phyloP scores from a whole-genome alignment of 2,888 invertebrate species.

The Dryocosmus kuriphilus region DNA sequence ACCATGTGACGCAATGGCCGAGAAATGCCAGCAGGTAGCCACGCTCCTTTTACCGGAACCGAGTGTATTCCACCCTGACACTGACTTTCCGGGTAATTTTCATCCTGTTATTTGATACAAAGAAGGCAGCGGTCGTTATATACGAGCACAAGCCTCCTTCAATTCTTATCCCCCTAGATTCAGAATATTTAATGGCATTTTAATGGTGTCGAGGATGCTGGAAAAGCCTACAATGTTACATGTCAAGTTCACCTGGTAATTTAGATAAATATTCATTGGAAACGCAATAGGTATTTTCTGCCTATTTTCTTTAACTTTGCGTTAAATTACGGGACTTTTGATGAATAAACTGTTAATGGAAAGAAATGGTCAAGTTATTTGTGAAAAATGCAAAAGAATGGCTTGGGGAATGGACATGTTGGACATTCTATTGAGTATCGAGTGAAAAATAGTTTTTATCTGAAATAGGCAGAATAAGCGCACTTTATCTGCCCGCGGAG shows the following conservation, averaged over 20 bases:
- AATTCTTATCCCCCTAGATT: not conserved
- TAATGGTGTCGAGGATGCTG: conserved; percentile 5
- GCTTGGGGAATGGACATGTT: not conserved
- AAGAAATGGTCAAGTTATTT: not conserved
- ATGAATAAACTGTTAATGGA: not conserved
- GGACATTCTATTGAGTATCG: not conserved
- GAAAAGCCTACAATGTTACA: not conserved
- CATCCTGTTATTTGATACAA: conserved; percentile 33
- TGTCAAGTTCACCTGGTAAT: conserved; percentile 11
- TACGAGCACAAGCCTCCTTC: conserved; percentile 34
- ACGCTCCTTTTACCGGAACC: conserved; percentile 38
- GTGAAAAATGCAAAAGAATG: not conserved
- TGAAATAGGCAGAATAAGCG: too few species aligned
- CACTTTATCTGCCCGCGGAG: too few species aligned
- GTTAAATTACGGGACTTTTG: not conserved
- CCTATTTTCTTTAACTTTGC: not conserved
- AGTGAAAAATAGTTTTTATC: too few species aligned
- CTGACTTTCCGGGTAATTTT: conserved; percentile 38
- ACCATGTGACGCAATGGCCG: conserved; percentile 36
- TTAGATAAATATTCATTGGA: conserved; percentile 2
- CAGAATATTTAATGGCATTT: conserved; percentile 20
- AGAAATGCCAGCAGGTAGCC: conserved; percentile 35
- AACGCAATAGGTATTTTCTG: not conserved
- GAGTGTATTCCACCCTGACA: conserved; percentile 28
- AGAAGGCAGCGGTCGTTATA: conserved; percentile 5